Evolutionary conservation across 2,113 vertebrate genomes (phyloP).

Genomic region (Ceuthmochares aereus): DNA sequence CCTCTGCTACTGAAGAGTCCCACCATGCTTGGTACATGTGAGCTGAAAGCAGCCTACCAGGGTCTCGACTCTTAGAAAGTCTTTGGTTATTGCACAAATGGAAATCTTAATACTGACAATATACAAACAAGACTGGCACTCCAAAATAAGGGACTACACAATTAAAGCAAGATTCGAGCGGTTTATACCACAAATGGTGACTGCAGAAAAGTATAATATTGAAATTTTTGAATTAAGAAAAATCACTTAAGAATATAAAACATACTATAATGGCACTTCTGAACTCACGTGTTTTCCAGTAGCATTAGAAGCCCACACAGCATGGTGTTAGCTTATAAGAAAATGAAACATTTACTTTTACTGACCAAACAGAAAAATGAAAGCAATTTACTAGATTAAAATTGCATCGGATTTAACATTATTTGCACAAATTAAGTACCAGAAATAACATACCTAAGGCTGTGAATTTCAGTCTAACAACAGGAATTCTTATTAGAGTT

Average conservation of each 20-base stretch:
- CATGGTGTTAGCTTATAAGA: background rate
- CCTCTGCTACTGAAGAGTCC: background rate
- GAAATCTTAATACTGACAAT: background rate
- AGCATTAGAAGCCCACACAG: background rate
- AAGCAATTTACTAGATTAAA: background rate
- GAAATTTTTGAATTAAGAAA: background rate
- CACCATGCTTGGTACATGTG: background rate
- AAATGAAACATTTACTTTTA: background rate
- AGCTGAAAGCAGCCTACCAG: fast-evolving
- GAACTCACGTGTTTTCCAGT: background rate
- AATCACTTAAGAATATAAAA: background rate
- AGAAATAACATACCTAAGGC: background rate
- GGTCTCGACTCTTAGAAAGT: background rate
- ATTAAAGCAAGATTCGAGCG: background rate
- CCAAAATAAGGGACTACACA: background rate
- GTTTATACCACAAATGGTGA: background rate
- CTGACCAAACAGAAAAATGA: background rate
- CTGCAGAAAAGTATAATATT: background rate
- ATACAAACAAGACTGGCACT: background rate
- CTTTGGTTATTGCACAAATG: background rate
- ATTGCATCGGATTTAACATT: background rate
- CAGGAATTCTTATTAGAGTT: background rate
- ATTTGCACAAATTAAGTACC: background rate
- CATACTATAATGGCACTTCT: background rate
- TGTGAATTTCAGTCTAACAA: background rate